phyloP scores from a whole-genome alignment of 2,888 invertebrate genomes.

The Hypercompe scribonia region DNA sequence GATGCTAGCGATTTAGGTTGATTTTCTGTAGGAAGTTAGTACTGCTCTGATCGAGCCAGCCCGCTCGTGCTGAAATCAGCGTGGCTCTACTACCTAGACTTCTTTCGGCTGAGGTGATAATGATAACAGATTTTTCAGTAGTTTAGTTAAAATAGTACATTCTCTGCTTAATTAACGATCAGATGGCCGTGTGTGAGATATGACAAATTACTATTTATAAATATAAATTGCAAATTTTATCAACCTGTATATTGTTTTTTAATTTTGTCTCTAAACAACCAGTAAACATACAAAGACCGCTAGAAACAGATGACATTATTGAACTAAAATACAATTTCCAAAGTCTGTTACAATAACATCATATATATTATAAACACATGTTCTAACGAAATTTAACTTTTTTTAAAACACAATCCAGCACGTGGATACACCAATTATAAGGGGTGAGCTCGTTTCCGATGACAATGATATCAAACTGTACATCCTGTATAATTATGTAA shows the following conservation, averaged over 20 bases:
- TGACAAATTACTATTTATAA: no score
- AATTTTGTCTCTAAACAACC: background rate
- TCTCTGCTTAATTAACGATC: no score
- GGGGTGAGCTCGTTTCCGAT: conserved; percentile 81
- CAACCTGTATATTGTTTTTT: background rate
- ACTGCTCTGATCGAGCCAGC: no score
- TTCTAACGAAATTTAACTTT: conserved; percentile 50
- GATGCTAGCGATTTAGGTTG: no score
- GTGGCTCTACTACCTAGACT: no score
- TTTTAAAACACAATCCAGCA: conserved; percentile 67
- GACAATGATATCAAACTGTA: conserved; percentile 74
- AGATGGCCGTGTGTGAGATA: no score
- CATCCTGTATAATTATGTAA: conserved; percentile 59
- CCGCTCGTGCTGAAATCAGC: no score
- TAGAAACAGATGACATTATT: background rate
- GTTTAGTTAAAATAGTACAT: no score
- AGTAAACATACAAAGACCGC: background rate
- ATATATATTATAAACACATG: conserved; percentile 40
- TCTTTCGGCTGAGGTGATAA: no score
- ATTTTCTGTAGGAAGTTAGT: no score
- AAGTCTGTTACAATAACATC: conserved; percentile 30
- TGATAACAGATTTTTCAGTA: no score
- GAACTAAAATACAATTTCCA: background rate
- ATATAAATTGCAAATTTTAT: no score
- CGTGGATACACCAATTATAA: conserved; percentile 72